Evolutionary conservation across 92 coral and sea anemone species (phyloP), one percentile per base, ranked within the genome.

Genomic region (Meandrina meandrites): DNA sequence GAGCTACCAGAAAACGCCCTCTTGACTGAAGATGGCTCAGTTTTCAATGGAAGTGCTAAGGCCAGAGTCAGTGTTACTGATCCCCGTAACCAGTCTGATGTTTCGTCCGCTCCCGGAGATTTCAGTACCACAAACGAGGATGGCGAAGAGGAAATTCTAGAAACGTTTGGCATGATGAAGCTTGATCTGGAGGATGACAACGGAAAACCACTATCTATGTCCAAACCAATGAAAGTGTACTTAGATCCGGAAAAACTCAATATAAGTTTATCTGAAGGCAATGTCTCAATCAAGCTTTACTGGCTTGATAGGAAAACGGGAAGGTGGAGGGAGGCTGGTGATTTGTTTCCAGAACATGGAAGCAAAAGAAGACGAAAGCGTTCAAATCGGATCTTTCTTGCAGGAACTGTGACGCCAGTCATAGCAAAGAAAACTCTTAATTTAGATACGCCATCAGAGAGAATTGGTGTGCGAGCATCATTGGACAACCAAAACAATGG

Each of bases 101-200:
- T 93, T 1, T 79, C 53, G 24, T 79, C 90, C n/a, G 95, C 95
- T 16, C 93, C 93, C 0, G 95, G 91, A 1, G 95, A 93, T 48
- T 93, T 93, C 24, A 87, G 91, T 16, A 67, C 93, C 12, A 32
- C 85, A 6, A 81, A 84, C 37, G 88, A 86, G 16, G 91, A 81
- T 10, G 95, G 95, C 75, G 88, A 88, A 22, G 87, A 87, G 32
- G 89, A 90, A 18, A 76, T 89, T 28, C 70, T 93, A 14, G 90
- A 84, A 69, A 90, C 91, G 21, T 90, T 62, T 18, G 95, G 95
- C 24, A 89, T 93, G 90, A 32, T 93, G 60, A 84, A 84, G 62
- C 48, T 93, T 2, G 86, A 87, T 28, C 75, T 93, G 60, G 89
- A 86, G 36, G 93, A 90, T 66, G 81, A 47, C 53, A 69, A 69